Percentiles rank a stretch among this genome's conserved stretches.
These are phyloP conservation scores for Neosalanx taihuensis DNA, from an alignment of 2,797 vertebrate genomes.

Conservation along the genomic window DNA sequence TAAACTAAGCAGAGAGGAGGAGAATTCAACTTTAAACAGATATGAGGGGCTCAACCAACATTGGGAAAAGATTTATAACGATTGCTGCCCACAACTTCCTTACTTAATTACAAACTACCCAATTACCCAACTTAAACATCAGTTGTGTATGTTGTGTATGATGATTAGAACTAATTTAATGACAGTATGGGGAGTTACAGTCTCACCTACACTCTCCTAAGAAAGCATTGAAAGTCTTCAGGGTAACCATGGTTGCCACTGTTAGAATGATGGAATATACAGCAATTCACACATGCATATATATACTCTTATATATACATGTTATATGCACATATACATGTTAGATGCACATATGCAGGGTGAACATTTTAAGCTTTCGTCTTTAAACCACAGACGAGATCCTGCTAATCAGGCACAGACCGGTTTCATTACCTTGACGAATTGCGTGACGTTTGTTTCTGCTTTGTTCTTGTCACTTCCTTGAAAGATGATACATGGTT, in stretches of 20 bases:
- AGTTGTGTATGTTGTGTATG: no score
- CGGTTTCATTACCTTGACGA: constrained; percentile 40
- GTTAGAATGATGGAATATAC: constrained; percentile 15
- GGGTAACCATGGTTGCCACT: constrained; percentile 49
- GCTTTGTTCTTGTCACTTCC: constrained; percentile 52
- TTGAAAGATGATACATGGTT: constrained; percentile 56
- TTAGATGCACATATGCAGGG: no score
- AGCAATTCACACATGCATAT: no score
- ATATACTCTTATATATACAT: no score
- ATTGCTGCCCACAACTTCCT: no score
- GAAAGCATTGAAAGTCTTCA: constrained; percentile 32
- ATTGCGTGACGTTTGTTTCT: constrained; percentile 39
- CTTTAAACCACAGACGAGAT: constrained; percentile 43
- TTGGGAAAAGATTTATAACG: no score
- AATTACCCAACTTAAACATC: no score
- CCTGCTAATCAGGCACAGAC: constrained; percentile 51
- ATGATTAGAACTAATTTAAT: no score
- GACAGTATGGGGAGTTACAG: no score
- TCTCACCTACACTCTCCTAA: constrained; percentile 21
- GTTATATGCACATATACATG: no score
- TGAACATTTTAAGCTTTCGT: not conserved
- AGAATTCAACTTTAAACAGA: constrained; percentile 35
- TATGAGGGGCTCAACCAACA: constrained; percentile 29
- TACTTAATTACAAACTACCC: no score
- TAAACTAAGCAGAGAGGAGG: constrained; percentile 23